Base-by-base conservation (phyloP, 2,113 vertebrate species). In the Nannobrachium achirus region DNA sequence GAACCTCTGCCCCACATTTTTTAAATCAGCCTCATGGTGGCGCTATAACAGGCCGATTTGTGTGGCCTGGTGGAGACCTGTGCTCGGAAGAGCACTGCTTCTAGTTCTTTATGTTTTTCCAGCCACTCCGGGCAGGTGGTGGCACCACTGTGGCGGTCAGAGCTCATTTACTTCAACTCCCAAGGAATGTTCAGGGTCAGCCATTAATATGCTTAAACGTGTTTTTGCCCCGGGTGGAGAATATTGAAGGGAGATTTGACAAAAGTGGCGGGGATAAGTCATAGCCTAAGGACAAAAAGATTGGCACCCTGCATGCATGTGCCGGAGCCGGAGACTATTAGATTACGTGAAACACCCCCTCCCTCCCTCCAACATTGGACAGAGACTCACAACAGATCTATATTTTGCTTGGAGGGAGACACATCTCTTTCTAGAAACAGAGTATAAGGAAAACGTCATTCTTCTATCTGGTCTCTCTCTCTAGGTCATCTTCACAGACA, bases 281-380 rank as follows among this genome's bases (percentile, higher is more conserved):
- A 67, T 55, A 69, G 79, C 88, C 25, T 81, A 90, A 86, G 85
- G 88, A 85, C 81, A 82, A 88, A 83, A 76, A 83, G 79, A 86
- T 78, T 79, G 76, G 59, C 38, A 42, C 73, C 63, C 55, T 66
- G n/a, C 71, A 73, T 50, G 7, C 73, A 69, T 64, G 78, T 74
- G 72, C 78, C 69, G 68, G 19, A 79, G 67, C 51, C 64, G 60
- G 66, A 76, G 67, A 70, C 78, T 75, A 79, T 84, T 80, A 83
- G 83, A 89, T 89, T 82, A 86, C 56, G 68, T 82, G 73, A 83
- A 82, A 33, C 25, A 33, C 25, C 6, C 25, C 25, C 6, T 5
- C 75, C 78, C 61, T 73, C 40, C 20, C 45, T 69, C 67, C 51
- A 67, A 80, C 65, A 71, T 86, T 79, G 83, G 81, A 87, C 63